Evolutionary conservation across 2,797 vertebrate species (phyloP), one percentile per base, ranked within the genome.

Genomic region (Danio jaintianensis): DNA sequence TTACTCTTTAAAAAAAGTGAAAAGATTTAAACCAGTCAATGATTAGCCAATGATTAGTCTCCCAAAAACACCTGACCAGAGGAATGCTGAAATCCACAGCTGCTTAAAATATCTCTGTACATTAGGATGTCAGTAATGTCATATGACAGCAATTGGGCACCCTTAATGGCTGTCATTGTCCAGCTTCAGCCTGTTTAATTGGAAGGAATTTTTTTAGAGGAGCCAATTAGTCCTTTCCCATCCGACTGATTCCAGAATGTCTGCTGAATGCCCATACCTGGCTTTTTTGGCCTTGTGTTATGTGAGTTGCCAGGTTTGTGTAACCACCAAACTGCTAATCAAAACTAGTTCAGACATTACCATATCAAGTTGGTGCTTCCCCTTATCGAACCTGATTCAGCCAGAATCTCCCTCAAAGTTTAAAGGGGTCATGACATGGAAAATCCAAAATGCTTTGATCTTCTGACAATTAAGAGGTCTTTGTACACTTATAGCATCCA

Each of bases 161-260:
- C 75, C 85, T 91, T 91, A 92, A 93, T 90, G 86, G 88, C 71
- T 81, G 74, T 55, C 81, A 92, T 92, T 93, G 93, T 93, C 89
- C 83, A 18, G 50, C 77, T 78, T 66, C 82, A 84, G 86, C 68
- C 59, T 72, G 45, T 83, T 80, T 85, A 92, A 91, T 86, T 91
- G 89, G 85, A 92, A 92, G 90, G 91, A 93, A 92, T 73, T 73
- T 52, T 59, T 74, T 89, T 84, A 88, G 85, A 92, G 87, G 85
- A 84, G 83, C 87, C 84, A 85, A 92, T 90, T 90, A 90, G 69
- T 86, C 86, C 86, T 87, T 89, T 88, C 84, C 85, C 79, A 85
- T 86, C 81, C 67, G 87, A 86, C 90, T 89, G 85, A 89, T 91
- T 88, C 90, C 83, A 86, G 84, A 15, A 29, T 58, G 55, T 81